Evolutionary conservation across 2,113 vertebrate genomes (phyloP).

Genomic region (Tricholaema leucomelas): DNA sequence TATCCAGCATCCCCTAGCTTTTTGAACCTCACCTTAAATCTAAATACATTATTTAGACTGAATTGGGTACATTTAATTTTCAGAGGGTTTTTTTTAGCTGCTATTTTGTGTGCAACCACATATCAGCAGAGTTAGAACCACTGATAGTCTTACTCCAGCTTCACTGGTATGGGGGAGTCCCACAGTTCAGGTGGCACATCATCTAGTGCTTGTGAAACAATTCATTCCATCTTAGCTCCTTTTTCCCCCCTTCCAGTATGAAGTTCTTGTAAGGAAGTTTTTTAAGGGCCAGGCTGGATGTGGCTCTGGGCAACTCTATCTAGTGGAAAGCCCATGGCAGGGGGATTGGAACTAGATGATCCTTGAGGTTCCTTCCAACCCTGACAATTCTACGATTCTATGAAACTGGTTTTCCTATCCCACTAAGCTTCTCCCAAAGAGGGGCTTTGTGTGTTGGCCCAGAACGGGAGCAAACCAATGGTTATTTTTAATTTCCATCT

Average conservation of each 20-base stretch:
- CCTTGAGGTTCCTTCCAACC: no score
- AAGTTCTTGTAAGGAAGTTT: no score
- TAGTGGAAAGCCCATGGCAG: no score
- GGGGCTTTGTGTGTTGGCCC: not conserved
- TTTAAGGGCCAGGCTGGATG: no score
- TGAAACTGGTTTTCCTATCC: not conserved
- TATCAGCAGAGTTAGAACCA: not conserved
- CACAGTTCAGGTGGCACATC: not conserved
- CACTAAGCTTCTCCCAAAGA: not conserved
- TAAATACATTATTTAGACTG: not conserved
- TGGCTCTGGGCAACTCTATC: no score
- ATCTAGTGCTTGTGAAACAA: not conserved
- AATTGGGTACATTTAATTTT: not conserved
- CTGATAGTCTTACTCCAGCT: not conserved
- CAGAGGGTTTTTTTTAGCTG: not conserved
- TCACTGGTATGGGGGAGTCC: not conserved
- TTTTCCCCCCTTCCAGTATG: not conserved
- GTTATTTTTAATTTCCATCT: not conserved
- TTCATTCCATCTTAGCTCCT: not conserved
- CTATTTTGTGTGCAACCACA: not conserved
- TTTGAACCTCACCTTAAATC: not conserved
- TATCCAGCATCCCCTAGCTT: not conserved
- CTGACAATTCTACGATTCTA: no score
- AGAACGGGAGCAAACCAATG: not conserved
- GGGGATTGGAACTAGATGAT: no score